phyloP scores from a whole-genome alignment of 2,888 invertebrate genomes.

The Tortrix viridana region DNA sequence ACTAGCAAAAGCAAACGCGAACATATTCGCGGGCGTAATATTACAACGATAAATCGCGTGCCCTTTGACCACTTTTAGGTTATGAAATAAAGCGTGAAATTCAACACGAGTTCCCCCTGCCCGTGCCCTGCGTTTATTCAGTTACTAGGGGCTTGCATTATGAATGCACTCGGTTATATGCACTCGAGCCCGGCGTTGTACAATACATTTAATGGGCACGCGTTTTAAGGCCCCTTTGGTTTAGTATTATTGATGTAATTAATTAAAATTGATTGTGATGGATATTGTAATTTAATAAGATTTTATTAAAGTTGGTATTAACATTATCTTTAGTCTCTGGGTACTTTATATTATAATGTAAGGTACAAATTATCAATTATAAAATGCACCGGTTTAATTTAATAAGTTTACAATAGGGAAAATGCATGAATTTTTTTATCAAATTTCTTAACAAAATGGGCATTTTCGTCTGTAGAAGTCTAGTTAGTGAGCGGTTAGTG shows the following conservation, averaged over 20 bases:
- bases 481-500: too few relatives aligned
- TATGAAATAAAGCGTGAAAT: constrained; percentile 49
- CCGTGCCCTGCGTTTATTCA: constrained; percentile 43
- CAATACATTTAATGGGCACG: constrained; percentile 33
- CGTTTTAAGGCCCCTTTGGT: constrained; percentile 19
- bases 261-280: constrained; percentile 4
- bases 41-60: constrained; percentile 11
- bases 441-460: too few relatives aligned
- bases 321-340: too few relatives aligned
- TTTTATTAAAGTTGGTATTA: background rate
- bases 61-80: constrained; percentile 24
- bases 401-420: too few relatives aligned
- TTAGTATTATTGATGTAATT: background rate
- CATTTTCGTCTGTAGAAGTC: too few relatives aligned
- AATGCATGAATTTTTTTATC: too few relatives aligned
- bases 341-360: too few relatives aligned
- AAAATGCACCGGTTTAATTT: too few relatives aligned
- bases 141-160: constrained; percentile 41
- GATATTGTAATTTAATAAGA: background rate
- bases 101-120: constrained; percentile 46
- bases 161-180: constrained; percentile 45
- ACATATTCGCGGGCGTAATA: constrained; percentile 2
- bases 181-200: constrained; percentile 40
- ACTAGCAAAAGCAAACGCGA: background rate
- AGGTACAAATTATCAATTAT: too few relatives aligned